A percentile compares a stretch with the other conserved stretches of the same genome.
These are phyloP conservation scores for Nephotettix cincticeps DNA, from an alignment of 1,140 invertebrate species.

Conservation along the genomic window DNA sequence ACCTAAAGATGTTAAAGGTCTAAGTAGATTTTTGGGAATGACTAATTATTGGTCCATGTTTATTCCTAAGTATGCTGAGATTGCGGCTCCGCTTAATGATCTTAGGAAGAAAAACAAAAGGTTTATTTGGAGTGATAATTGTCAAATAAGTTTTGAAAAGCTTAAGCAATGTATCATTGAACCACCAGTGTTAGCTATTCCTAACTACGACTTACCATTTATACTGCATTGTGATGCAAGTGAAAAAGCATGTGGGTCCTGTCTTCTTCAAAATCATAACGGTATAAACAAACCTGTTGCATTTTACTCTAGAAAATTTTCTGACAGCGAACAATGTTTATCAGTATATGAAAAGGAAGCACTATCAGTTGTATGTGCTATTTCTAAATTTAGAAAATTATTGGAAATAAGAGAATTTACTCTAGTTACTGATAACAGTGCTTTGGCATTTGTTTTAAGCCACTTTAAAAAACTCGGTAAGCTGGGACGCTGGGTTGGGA, in stretches of 20 bases:
- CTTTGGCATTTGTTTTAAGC: not conserved
- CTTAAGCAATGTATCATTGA: too few relatives aligned
- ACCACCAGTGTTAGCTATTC: too few relatives aligned
- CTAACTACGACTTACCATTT: too few relatives aligned
- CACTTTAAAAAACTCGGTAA: not conserved
- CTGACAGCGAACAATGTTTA: not conserved
- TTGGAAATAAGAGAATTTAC: not conserved
- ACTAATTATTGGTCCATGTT: not conserved
- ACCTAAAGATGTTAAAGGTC: not conserved
- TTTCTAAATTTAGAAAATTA: not conserved
- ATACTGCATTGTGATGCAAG: too few relatives aligned
- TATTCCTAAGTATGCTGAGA: not conserved
- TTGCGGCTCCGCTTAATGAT: not conserved
- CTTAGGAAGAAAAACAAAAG: not conserved
- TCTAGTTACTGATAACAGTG: not conserved
- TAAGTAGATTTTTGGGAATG: not conserved
- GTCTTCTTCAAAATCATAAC: not conserved
- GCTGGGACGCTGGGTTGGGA: not conserved
- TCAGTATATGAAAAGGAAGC: not conserved
- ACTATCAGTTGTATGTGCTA: not conserved
- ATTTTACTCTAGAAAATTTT: not conserved
- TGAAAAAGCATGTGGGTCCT: too few relatives aligned
- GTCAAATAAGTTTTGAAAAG: not conserved
- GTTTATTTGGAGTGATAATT: not conserved
- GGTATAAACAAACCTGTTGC: not conserved